Conservation (phyloP, 1,140 invertebrate genomes). For the Cyphomyrmex costatus region DNA sequence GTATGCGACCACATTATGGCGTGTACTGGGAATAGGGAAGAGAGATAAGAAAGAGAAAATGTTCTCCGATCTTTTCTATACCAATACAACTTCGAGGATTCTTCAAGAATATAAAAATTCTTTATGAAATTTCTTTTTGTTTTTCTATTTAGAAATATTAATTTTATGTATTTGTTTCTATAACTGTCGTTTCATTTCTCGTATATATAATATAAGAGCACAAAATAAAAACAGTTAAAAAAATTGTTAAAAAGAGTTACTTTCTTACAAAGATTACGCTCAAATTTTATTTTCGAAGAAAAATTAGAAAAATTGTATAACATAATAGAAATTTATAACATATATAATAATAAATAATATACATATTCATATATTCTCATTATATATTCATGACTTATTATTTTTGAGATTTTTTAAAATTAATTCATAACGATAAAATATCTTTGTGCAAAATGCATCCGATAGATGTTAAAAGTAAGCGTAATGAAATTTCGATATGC, state of each 20-base stretch:
- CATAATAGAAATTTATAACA: background rate
- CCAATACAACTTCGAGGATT: background rate
- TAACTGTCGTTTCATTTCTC: background rate
- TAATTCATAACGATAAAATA: background rate
- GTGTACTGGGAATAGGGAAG: background rate
- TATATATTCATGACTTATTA: background rate
- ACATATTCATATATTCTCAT: too few species aligned
- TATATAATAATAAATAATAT: background rate
- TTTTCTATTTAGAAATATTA: background rate
- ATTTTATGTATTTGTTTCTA: background rate
- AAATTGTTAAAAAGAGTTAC: background rate
- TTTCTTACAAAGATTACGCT: background rate
- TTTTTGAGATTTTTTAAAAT: background rate
- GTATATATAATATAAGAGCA: too few species aligned
- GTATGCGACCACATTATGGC: slow-evolving; percentile 21
- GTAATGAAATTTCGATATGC: slow-evolving; percentile 8
- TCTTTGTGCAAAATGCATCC: background rate
- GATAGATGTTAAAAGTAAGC: background rate
- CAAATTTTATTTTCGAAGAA: background rate
- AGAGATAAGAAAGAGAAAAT: background rate
- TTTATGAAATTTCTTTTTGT: background rate
- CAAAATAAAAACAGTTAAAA: background rate
- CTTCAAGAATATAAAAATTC: slow-evolving; percentile 7
- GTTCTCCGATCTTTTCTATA: slow-evolving; percentile 9
- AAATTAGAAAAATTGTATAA: background rate